Evolutionary conservation across 2,113 vertebrate genomes (phyloP).

Genomic region (Hemibagrus wyckioides): DNA sequence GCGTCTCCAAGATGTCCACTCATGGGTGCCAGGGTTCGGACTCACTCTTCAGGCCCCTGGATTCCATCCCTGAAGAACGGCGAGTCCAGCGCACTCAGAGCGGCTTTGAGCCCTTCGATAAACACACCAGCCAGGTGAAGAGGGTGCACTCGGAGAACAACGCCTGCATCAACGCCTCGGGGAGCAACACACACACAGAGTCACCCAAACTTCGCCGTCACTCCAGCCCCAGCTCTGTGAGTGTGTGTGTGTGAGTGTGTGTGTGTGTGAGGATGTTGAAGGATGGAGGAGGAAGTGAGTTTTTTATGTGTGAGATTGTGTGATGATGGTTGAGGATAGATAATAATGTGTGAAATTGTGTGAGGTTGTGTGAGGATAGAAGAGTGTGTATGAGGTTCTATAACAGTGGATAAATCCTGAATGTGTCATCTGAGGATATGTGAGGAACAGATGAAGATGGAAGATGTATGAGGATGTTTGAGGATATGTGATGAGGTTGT

Average conservation of each 20-base stretch:
- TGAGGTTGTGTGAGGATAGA: neutral
- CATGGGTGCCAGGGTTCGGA: constrained; percentile 94
- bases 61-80: constrained; percentile 97
- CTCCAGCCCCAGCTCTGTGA: constrained; percentile 95
- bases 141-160: constrained; percentile 97
- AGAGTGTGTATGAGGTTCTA: neutral
- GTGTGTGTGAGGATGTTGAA: neutral
- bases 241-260: constrained; percentile 57
- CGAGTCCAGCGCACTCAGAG: constrained; percentile 96
- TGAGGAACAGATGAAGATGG: too few species aligned
- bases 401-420: neutral
- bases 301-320: neutral
- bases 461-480: neutral
- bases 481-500: neutral
- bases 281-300: neutral
- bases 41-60: constrained; percentile 93
- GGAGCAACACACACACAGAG: constrained; percentile 83
- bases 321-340: neutral
- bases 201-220: constrained; percentile 91
- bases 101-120: constrained; percentile 92
- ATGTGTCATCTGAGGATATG: too few species aligned
- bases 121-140: constrained; percentile 91
- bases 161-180: constrained; percentile 91
- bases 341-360: neutral
- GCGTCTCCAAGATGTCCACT: constrained; percentile 99